Percentiles rank a stretch among this genome's conserved stretches.
phyloP scores from a whole-genome alignment of 2,113 vertebrate species.

The Scomber scombrus region DNA sequence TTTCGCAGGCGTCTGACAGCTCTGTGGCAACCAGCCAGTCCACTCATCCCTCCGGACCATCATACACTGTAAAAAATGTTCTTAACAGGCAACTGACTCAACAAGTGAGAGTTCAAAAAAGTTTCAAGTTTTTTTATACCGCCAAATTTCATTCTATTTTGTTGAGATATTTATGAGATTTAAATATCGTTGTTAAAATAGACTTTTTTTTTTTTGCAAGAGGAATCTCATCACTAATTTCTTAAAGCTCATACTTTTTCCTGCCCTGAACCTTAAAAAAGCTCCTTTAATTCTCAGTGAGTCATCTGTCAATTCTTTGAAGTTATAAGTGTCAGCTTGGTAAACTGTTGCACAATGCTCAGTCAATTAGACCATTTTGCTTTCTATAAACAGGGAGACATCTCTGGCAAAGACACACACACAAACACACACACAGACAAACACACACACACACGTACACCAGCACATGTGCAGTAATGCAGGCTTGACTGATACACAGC shows the following conservation, averaged over 20 bases:
- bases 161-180: too few species aligned
- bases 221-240: constrained; percentile 6
- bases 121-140: too few species aligned
- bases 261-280: constrained; percentile 8
- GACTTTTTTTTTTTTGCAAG: not conserved
- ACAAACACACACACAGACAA: constrained; percentile 36
- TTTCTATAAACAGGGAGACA: constrained; percentile 47
- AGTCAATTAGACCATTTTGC: not conserved
- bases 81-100: not conserved
- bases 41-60: not conserved
- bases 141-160: not conserved
- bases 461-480: constrained; percentile 17
- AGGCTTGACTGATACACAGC: constrained; percentile 46
- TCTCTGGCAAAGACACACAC: constrained; percentile 31
- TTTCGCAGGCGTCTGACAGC: constrained; percentile 43
- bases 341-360: constrained; percentile 31
- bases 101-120: too few species aligned
- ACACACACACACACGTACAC: constrained; percentile 30
- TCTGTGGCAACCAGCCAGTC: constrained; percentile 39
- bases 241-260: not conserved
- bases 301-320: constrained; percentile 17
- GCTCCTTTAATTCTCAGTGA: constrained; percentile 17
- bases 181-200: too few species aligned
- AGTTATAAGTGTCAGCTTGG: not conserved
- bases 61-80: not conserved